Base-by-base conservation (phyloP, 2,888 invertebrate species). In the Empis livida region DNA sequence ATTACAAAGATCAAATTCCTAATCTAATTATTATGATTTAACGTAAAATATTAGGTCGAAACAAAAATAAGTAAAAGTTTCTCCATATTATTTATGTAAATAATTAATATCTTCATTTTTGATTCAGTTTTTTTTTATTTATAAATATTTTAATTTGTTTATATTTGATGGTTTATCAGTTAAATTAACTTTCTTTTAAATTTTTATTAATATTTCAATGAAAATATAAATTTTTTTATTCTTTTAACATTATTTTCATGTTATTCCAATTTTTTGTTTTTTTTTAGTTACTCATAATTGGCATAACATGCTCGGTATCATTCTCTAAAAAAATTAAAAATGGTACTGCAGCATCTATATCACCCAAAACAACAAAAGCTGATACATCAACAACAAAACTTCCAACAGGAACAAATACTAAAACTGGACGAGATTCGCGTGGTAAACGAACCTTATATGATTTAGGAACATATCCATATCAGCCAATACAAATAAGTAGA, bases 371-470 rank as follows among this genome's bases (percentile, higher is more conserved):
- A 5, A 42, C 37, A 45, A 42, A 42, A 15, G 15, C 32, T 32
- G 43, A 35, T 10, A 27, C 40, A 20, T 11, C 37, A 23, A 49
- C 50, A 10, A 47, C 47, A 31, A 54, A 51, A 43, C 31, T 31
- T n/a, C 15, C 47, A 43, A 45, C 49, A 10, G 39, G 47, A 23
- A 46, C 47, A n/a, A n/a, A n/a, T n/a, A n/a, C n/a, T n/a, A n/a
- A n/a, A n/a, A n/a, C n/a, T n/a, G n/a, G n/a, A n/a, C n/a, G 54
- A 10, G 69, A 68, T 31, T 58, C 59, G 46, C 62, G 69, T 8
- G 69, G 61, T 48, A 68, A 68, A 49, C 60, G 69, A 27, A 69
- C 65, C 8, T 57, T 68, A 20, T 63, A 58, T 39, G 61, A 64
- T 44, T 61, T 68, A 23, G 64, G 61, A 17, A 64, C 63, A 46